Percentiles rank a stretch among this genome's conserved stretches.
Evolutionary conservation across 53 echinoderm and acorn worm species (phyloP).

Genomic region (Antedon mediterranea): DNA sequence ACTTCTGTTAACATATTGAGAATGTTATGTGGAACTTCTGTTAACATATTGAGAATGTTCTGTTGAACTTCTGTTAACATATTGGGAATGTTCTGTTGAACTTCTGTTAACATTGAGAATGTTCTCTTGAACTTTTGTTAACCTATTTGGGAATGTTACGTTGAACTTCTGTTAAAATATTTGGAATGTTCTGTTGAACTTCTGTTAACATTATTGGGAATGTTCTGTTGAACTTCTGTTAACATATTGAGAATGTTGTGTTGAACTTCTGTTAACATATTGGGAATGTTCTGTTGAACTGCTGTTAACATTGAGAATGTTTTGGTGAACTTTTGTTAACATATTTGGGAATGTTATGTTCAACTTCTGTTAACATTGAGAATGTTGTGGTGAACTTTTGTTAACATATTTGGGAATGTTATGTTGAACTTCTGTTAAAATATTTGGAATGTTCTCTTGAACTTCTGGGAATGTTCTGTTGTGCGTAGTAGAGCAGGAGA

Average conservation of each 20-base stretch:
- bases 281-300: constrained; percentile 25
- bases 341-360: constrained; percentile 4
- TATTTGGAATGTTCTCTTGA: constrained; percentile 84
- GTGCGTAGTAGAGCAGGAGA: constrained; percentile 90
- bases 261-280: too few species aligned
- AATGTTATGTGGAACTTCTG: constrained; percentile 43
- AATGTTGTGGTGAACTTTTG: too few species aligned
- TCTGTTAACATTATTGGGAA: background rate
- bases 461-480: too few species aligned
- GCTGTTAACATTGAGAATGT: constrained; percentile 82
- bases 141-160: too few species aligned
- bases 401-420: too few species aligned
- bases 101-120: constrained; percentile 81
- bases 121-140: too few species aligned
- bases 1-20: too few species aligned
- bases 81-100: constrained; percentile 26
- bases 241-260: too few species aligned
- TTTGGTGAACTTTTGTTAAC: too few species aligned
- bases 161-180: constrained; percentile 77
- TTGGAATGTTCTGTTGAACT: too few species aligned
- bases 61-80: too few species aligned
- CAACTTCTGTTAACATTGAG: constrained; percentile 82
- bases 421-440: constrained; percentile 62
- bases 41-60: constrained; percentile 76
- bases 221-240: too few species aligned